phyloP scores from a whole-genome alignment of 2,888 invertebrate species.

The Sussaba pulchella region DNA sequence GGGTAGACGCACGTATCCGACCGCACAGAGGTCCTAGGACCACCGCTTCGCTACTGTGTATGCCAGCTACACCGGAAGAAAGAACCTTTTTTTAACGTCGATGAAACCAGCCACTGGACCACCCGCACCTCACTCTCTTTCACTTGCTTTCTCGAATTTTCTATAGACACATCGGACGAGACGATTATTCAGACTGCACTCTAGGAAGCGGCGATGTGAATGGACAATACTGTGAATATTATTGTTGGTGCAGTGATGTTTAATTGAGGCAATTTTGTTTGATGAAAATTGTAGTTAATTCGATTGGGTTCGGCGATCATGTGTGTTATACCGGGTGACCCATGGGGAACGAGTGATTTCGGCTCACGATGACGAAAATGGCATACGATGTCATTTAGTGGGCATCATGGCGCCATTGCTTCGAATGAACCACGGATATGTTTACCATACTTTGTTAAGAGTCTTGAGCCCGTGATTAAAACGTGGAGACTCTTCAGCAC shows the following conservation, averaged over 20 bases:
- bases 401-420: no score
- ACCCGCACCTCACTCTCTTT: slow-evolving; percentile 45
- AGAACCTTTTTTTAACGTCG: slow-evolving; percentile 68
- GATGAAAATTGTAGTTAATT: no score
- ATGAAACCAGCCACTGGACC: slow-evolving; percentile 59
- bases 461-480: no score
- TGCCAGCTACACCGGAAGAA: slow-evolving; percentile 65
- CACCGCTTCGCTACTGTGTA: slow-evolving; percentile 50
- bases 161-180: slow-evolving; percentile 32
- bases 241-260: background rate
- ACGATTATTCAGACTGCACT: background rate
- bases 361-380: no score
- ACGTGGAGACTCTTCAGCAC: no score
- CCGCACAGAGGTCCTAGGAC: slow-evolving; percentile 54
- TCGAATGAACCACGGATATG: no score
- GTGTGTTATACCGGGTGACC: no score
- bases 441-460: no score
- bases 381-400: no score
- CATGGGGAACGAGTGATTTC: no score
- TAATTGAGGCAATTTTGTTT: no score
- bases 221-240: slow-evolving; percentile 32
- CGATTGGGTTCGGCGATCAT: no score
- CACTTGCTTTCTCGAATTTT: slow-evolving; percentile 42
- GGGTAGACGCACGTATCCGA: slow-evolving; percentile 59
- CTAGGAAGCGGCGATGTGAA: slow-evolving; percentile 1